phyloP scores from a whole-genome alignment of 2,797 vertebrate genomes.

The Fundulus diaphanus region DNA sequence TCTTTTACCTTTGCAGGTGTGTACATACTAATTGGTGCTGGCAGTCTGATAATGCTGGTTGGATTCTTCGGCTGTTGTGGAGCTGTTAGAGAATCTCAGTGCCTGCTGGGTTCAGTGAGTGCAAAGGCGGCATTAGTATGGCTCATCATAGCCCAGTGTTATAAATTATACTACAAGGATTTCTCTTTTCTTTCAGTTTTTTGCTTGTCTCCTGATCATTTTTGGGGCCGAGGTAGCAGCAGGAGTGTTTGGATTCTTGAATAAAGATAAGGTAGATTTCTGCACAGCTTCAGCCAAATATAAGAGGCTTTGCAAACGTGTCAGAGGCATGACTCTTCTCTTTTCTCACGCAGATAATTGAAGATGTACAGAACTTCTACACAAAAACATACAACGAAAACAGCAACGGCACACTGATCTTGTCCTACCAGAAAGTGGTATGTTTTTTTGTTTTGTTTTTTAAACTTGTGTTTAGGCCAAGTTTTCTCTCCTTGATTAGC shows the following conservation, averaged over 20 bases:
- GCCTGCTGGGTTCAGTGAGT: slow-evolving; percentile 93
- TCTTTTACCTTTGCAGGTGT: slow-evolving; percentile 79
- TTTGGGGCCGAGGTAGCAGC: slow-evolving; percentile 95
- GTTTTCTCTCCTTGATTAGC: accelerated
- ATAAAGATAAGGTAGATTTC: slow-evolving; percentile 87
- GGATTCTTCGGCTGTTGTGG: slow-evolving; percentile 97
- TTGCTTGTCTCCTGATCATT: slow-evolving; percentile 94
- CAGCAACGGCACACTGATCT: slow-evolving; percentile 75
- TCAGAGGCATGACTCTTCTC: neutral
- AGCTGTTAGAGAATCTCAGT: slow-evolving; percentile 94
- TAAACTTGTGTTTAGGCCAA: neutral
- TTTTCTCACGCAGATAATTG: slow-evolving; percentile 82
- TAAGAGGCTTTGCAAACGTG: neutral
- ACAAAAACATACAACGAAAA: slow-evolving; percentile 75
- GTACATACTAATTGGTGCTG: slow-evolving; percentile 92
- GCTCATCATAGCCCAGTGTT: neutral
- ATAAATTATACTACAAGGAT: neutral
- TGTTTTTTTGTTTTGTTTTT: no score
- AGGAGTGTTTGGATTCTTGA: slow-evolving; percentile 95
- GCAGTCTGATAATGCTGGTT: slow-evolving; percentile 91
- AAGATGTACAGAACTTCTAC: slow-evolving; percentile 90
- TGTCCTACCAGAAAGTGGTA: slow-evolving; percentile 85
- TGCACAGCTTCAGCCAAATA: neutral
- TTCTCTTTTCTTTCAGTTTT: slow-evolving; percentile 83
- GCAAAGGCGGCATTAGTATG: neutral